phyloP scores from a whole-genome alignment of 2,113 vertebrate genomes.

The Octodon degus region DNA sequence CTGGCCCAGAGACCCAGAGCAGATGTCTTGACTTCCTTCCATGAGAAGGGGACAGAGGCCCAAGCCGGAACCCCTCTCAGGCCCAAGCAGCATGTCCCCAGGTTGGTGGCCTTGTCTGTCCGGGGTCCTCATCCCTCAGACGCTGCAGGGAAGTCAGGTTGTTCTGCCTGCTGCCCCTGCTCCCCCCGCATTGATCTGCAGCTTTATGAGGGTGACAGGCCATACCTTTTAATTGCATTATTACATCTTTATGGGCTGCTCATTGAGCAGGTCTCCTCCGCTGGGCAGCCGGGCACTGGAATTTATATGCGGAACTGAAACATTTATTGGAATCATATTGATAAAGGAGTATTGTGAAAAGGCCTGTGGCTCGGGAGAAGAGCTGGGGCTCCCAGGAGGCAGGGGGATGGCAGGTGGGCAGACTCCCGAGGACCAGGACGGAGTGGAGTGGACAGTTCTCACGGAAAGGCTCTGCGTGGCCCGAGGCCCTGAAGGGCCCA shows the following conservation, averaged over 20 bases:
- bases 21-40: neutral
- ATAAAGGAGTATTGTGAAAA: constrained; percentile 77
- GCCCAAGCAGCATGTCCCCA: too few species aligned
- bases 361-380: constrained; percentile 25
- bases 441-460: neutral
- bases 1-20: neutral
- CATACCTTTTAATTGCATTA: constrained; percentile 79
- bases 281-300: constrained; percentile 57
- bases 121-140: neutral
- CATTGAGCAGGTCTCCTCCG: constrained; percentile 55
- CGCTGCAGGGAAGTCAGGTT: neutral
- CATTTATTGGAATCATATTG: constrained; percentile 78
- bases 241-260: constrained; percentile 78
- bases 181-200: constrained; percentile 63
- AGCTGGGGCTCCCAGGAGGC: constrained; percentile 25
- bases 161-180: neutral
- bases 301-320: constrained; percentile 79
- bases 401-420: neutral
- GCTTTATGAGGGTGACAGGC: constrained; percentile 75
- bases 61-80: neutral
- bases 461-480: neutral
- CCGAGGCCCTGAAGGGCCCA: too few species aligned
- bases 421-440: neutral
- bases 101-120: fast-evolving
- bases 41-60: too few species aligned